Base-by-base conservation (phyloP, 2,888 invertebrate species). In the Loripinus fragilis region DNA sequence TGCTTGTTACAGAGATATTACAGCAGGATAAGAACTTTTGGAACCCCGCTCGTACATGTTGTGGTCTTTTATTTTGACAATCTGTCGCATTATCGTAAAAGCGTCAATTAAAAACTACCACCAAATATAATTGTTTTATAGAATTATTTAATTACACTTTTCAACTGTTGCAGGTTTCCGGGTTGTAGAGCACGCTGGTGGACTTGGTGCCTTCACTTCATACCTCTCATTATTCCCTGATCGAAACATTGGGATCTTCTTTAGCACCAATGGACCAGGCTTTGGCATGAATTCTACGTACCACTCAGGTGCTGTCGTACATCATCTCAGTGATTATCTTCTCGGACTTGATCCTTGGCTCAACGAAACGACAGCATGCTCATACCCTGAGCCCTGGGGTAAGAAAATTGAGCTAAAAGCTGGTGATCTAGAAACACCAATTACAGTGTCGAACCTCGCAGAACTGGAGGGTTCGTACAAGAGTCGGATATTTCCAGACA, bases 231-330 rank as follows among this genome's bases (percentile, higher is more conserved):
- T 74, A n/a, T 80, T 71, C 33, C 80, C 83, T 1, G 80, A 80
- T 23, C 33, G 42, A 15, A 48, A 78, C 23, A 52, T 67, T 23
- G 80, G 83, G 30, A 20, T 83, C 8, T 83, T 72, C 52, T 71
- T 42, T 2, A 79, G 78, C 48, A 73, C 60, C 23, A 83, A 76
- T 48, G 83, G 83, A 3, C 83, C 80, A 2, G 70, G 50, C 0
- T 48, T 64, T 17, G 12, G 17, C 2, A 23, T 2, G 2, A 17
- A n/a, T 7, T 23, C 41, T 8, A 20, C 2, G 23, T 8, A 7
- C 23, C 42, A 41, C n/a, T 7, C 7, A 28, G 2, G 1, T 3
- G 25, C 12, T 1, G 2, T 25, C 7, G 5, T 25, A 12, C 7
- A 28, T 3, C 25, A 67, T 28, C 7, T 67, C 7, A 3, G 23